Evolutionary conservation across 2,888 invertebrate genomes (phyloP), one percentile per base, ranked within the genome.

Genomic region (Vanessa cardui): DNA sequence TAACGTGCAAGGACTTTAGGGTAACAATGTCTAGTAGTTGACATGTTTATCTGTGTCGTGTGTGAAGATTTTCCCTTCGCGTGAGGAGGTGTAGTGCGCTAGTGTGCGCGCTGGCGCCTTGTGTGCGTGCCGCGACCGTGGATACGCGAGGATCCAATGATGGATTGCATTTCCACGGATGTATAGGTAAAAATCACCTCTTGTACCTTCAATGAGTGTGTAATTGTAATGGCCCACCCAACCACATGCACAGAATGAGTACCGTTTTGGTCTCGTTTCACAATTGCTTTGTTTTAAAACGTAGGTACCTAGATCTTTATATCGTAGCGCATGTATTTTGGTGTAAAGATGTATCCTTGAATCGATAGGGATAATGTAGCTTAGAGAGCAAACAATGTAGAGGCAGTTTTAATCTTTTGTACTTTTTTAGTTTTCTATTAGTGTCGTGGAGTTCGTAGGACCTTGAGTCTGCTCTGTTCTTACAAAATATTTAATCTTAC

Each of bases 1-100:
- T 88, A 91, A 85, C 88, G 90, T 90, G 89, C 85, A 89, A 89
- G 86, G 85, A 89, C 87, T 88, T 89, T 90, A 88, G 87, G 89
- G 91, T 90, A 91, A 92, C 91, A 89, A 92, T 92, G 92, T 92
- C 89, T 91, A 91, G 89, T 84, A 90, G 90, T 92, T 92, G 92
- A 92, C 92, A 92, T 92, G 92, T 92, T 92, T 92, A 92, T 92
- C 92, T 92, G 92, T 92, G 90, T 88, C 91, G 92, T 92, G 90
- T 92, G 90, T 92, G 92, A 92, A 92, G 92, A 92, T 92, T 92
- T 92, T 92, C 92, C 92, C 92, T 91, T 92, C 86, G 91, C 87
- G 92, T 92, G 91, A 92, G 91, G 90, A 90, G 90, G 88, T 87
- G 87, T 82, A 76, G 86, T 88, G 88, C 80, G 85, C 78, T 82